A percentile compares a stretch with the other conserved stretches of the same genome.
These are phyloP conservation scores for Conus ventricosus DNA, from an alignment of 1,140 invertebrate genomes.

Conservation along the genomic window DNA sequence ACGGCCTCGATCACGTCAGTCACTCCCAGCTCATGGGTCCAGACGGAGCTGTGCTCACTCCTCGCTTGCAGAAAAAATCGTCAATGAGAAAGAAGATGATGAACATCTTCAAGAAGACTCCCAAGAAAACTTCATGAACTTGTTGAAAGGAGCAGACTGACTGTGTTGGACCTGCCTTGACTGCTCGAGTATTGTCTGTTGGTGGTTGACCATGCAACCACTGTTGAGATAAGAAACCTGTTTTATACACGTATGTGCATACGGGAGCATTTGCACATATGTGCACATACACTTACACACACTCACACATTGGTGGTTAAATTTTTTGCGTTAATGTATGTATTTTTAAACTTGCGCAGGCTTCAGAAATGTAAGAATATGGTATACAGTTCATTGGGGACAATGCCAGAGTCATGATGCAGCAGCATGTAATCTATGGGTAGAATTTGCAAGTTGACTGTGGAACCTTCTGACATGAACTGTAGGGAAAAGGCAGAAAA, in stretches of 20 bases:
- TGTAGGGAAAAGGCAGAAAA: too few relatives aligned
- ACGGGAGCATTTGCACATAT: not conserved
- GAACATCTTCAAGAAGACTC: not conserved
- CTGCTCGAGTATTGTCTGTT: not conserved
- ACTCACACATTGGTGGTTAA: not conserved
- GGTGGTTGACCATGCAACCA: too few relatives aligned
- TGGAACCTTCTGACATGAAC: too few relatives aligned
- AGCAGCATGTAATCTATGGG: too few relatives aligned
- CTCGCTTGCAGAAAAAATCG: constrained; percentile 1
- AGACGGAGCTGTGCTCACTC: not conserved
- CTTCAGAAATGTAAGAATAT: too few relatives aligned
- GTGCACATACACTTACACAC: not conserved
- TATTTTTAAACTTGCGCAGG: too few relatives aligned
- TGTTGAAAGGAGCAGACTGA: not conserved
- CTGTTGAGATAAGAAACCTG: not conserved
- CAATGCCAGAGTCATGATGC: too few relatives aligned
- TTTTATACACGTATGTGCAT: not conserved
- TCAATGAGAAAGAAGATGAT: constrained; percentile 15
- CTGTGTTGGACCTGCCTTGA: not conserved
- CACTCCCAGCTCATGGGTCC: not conserved
- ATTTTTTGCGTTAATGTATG: too few relatives aligned
- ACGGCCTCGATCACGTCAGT: not conserved
- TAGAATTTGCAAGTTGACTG: too few relatives aligned
- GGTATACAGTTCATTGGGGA: too few relatives aligned
- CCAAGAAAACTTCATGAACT: not conserved